Evolutionary conservation across 1,140 invertebrate species (phyloP).

Genomic region (Pseudobourletiella spinata): DNA sequence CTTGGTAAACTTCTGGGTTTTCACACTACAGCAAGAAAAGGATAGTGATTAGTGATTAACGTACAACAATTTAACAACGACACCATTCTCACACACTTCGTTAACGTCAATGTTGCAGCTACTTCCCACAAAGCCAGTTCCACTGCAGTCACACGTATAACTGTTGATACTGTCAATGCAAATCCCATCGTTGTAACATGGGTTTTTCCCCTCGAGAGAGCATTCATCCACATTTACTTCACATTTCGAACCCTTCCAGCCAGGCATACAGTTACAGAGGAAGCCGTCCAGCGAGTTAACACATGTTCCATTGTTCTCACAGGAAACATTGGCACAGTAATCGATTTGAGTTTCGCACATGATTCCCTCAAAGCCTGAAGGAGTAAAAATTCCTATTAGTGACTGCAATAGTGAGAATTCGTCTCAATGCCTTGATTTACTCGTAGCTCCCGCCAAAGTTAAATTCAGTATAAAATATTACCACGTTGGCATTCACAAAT

Average conservation of each 20-base stretch:
- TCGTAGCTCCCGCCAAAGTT: too few species aligned
- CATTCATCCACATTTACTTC: conserved; percentile 64
- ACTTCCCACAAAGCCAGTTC: conserved; percentile 44
- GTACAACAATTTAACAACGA: not conserved
- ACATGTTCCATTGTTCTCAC: conserved; percentile 62
- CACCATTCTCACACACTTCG: conserved; percentile 43
- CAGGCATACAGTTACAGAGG: conserved; percentile 54
- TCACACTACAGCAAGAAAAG: not conserved
- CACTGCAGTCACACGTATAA: conserved; percentile 62
- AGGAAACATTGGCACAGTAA: conserved; percentile 57
- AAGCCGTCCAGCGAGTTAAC: conserved; percentile 52
- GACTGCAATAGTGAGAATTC: too few species aligned
- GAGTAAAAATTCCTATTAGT: too few species aligned
- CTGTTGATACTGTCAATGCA: conserved; percentile 59
- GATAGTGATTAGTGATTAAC: not conserved
- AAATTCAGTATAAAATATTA: too few species aligned
- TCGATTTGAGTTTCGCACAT: conserved; percentile 44
- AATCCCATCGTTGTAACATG: conserved; percentile 69
- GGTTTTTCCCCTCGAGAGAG: conserved; percentile 45
- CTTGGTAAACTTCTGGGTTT: not conserved
- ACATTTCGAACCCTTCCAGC: conserved; percentile 61
- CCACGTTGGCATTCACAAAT: conserved; percentile 47
- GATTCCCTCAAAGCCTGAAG: conserved; percentile 24
- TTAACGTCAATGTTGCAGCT: conserved; percentile 67
- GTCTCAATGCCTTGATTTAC: too few species aligned